phyloP scores from a whole-genome alignment of 2,888 invertebrate species.

The Germaria angustata region DNA sequence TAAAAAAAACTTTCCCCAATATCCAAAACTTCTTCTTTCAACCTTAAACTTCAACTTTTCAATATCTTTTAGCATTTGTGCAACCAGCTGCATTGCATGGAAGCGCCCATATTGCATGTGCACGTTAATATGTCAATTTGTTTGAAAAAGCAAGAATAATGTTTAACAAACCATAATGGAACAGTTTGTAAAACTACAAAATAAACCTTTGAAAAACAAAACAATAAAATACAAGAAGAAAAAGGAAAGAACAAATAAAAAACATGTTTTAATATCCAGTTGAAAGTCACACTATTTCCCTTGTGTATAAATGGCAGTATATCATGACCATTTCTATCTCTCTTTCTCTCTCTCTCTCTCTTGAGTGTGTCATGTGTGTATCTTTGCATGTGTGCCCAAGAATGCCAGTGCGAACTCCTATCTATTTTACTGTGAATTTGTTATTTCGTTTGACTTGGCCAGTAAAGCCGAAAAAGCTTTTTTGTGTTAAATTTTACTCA shows the following conservation, averaged over 20 bases:
- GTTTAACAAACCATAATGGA: slow-evolving; percentile 58
- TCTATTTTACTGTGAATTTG: slow-evolving; percentile 17
- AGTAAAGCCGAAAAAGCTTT: neutral
- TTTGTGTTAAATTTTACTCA: neutral
- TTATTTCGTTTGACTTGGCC: slow-evolving; percentile 21
- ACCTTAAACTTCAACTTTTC: no score
- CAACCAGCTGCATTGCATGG: no score
- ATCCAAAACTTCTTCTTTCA: no score
- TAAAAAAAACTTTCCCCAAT: no score
- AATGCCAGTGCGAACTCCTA: slow-evolving; percentile 12
- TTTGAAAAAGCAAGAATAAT: neutral
- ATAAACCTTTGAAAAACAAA: slow-evolving; percentile 2
- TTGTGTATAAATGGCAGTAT: slow-evolving; percentile 19
- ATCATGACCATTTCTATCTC: no score
- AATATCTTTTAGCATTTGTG: no score
- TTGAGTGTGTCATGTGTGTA: neutral
- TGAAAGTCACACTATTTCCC: slow-evolving; percentile 60
- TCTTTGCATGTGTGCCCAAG: neutral
- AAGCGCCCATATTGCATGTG: neutral
- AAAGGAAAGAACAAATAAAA: slow-evolving; percentile 13
- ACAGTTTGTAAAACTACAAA: slow-evolving; percentile 41
- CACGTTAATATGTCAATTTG: slow-evolving; percentile 4
- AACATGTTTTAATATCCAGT: slow-evolving; percentile 52
- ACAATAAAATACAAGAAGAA: neutral
- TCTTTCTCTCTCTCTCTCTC: no score